These are phyloP conservation scores for Eira barbara DNA, from an alignment of 2,113 vertebrate species.

Conservation along the genomic window DNA sequence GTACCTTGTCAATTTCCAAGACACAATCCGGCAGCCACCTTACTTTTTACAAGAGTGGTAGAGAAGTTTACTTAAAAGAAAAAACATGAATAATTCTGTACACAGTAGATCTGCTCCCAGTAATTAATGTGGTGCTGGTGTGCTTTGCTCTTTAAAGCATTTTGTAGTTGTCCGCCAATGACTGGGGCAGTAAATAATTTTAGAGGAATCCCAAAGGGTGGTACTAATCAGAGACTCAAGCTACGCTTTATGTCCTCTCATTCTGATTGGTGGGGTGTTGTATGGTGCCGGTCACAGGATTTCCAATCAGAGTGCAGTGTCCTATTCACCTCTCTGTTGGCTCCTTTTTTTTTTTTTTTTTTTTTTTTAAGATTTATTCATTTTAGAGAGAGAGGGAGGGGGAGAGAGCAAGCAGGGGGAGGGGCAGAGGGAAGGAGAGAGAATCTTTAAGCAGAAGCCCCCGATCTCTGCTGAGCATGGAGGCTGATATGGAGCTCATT, in stretches of 20 bases:
- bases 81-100: not conserved
- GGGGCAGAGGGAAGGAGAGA: not conserved
- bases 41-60: not conserved
- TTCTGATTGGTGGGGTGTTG: not conserved
- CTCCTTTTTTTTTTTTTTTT: not conserved
- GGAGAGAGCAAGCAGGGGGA: not conserved
- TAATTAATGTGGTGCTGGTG: not conserved
- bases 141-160: accelerated
- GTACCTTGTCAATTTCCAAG: not conserved
- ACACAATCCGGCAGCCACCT: not conserved
- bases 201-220: accelerated
- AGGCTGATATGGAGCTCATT: not conserved
- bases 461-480: not conserved
- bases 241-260: not conserved
- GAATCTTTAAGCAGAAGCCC: not conserved
- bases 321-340: not conserved
- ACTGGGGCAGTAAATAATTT: not conserved
- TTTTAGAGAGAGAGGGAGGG: not conserved
- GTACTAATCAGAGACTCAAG: not conserved
- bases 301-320: not conserved
- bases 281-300: not conserved
- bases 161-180: not conserved
- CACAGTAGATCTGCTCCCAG: not conserved
- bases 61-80: not conserved
- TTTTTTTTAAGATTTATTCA: not conserved